These are phyloP conservation scores for Cataglyphis cursor DNA, from an alignment of 2,888 invertebrate species.

Conservation along the genomic window DNA sequence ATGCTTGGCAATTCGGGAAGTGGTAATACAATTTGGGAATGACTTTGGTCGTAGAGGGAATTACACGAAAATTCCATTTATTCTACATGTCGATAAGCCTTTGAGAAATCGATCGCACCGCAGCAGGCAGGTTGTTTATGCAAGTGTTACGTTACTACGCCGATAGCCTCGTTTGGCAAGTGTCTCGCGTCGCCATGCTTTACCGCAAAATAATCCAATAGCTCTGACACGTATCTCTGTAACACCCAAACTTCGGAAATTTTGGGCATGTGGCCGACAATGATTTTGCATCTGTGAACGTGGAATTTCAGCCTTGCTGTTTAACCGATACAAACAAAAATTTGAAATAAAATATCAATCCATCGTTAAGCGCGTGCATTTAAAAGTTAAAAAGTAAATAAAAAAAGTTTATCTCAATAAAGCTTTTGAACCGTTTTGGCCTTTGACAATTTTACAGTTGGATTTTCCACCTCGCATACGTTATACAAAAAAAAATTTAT, in stretches of 20 bases:
- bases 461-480: not conserved
- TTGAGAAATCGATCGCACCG: slow-evolving; percentile 66
- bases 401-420: not conserved
- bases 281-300: slow-evolving; percentile 39
- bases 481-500: not conserved
- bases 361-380: not conserved
- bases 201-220: slow-evolving; percentile 65
- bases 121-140: slow-evolving; percentile 66
- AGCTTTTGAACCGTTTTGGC: not conserved
- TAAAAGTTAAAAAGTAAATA: not conserved
- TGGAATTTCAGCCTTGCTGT: not conserved
- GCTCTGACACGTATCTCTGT: slow-evolving; percentile 54
- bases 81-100: slow-evolving; percentile 62
- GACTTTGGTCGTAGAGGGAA: slow-evolving; percentile 51
- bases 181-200: slow-evolving; percentile 56
- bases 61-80: slow-evolving; percentile 58
- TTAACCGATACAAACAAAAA: not conserved
- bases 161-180: slow-evolving; percentile 66
- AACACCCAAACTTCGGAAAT: slow-evolving; percentile 47
- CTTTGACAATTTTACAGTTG: not conserved
- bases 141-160: slow-evolving; percentile 63
- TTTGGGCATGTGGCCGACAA: slow-evolving; percentile 40
- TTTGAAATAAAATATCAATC: not conserved
- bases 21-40: slow-evolving; percentile 52
- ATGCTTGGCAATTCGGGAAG: slow-evolving; percentile 7